Conservation (phyloP, 2,113 vertebrate genomes). For the Oxyruncus cristatus region DNA sequence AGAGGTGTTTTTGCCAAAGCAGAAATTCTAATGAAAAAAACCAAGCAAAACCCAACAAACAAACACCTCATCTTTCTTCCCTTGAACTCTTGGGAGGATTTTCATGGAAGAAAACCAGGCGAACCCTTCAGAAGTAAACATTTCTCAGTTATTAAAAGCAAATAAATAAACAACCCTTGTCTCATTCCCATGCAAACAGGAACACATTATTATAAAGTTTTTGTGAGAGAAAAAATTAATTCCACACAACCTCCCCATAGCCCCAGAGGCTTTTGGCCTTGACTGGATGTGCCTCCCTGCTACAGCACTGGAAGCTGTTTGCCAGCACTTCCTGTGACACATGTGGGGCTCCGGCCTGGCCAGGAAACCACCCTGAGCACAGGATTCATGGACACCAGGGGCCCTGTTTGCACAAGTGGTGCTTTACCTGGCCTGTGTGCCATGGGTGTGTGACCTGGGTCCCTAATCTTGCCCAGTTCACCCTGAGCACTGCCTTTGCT, state of each 20-base stretch:
- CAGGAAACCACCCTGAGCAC: neutral
- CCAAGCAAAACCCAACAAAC: neutral
- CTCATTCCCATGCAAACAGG: neutral
- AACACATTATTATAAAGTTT: slow-evolving; percentile 7
- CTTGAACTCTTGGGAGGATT: slow-evolving; percentile 20
- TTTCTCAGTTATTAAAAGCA: slow-evolving; percentile 43
- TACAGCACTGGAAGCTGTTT: rapidly evolving
- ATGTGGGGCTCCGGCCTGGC: neutral
- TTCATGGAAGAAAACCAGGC: slow-evolving; percentile 3
- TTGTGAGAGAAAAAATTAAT: neutral
- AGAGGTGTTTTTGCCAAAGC: neutral
- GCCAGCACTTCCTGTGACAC: rapidly evolving
- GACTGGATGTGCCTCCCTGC: neutral
- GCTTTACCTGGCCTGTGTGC: neutral
- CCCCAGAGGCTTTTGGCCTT: neutral
- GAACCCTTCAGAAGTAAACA: slow-evolving; percentile 2
- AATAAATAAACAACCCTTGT: slow-evolving; percentile 34
- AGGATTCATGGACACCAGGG: rapidly evolving
- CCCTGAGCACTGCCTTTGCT: neutral
- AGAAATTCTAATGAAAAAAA: neutral
- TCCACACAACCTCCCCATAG: neutral
- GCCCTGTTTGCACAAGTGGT: too few relatives aligned
- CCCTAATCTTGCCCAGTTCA: neutral
- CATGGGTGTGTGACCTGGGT: rapidly evolving
- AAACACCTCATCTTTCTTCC: neutral